Evolutionary conservation across 2,797 vertebrate genomes (phyloP), one percentile per base, ranked within the genome.

Genomic region (Aplochiton taeniatus): DNA sequence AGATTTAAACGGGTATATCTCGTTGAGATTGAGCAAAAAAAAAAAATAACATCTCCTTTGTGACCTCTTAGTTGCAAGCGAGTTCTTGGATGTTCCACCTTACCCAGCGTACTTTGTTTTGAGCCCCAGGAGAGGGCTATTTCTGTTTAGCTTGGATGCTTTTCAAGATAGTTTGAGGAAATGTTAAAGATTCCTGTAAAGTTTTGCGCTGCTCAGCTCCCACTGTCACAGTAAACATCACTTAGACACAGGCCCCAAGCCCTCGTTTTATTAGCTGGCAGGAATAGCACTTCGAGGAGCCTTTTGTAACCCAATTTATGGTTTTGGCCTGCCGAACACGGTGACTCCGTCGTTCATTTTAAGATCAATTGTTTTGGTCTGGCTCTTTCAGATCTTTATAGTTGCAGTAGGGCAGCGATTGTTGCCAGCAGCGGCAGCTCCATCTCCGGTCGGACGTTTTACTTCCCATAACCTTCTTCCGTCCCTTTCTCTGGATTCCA

Each of bases 221-320:
- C 9, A 58, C n/a, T 72, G 70, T 73, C 11, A 14, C 11, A 58
- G 44, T 47, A 66, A 68, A 61, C 8, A 48, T 14, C 66, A 65
- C 16, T 66, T 51, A 58, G 19, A 43, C 16, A 52, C 50, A 12
- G 43, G n/a, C 61, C 70, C 18, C 18, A 41, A 31, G 9, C 49
- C 20, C 12, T 48, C 17, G n/a, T 50, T 41, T 50, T 16, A 41
- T 49, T 31, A 31, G 14, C 56, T 44, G 56, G 44, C 42, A n/a
- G 16, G n/a, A 8, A 58, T 42, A 44, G 16, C 11, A 58, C 55
- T n/a, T 42, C 44, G 19, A 31, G 47, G 47, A 48, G 47, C 47
- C 47, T 48, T 48, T 48, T 12, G 11, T 48, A 14, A 14, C 47
- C 47, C 47, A 48, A 48, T 48, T 4, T 48, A 48, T 48, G 12